These are phyloP conservation scores for Lasioglossum figueresi DNA, from an alignment of 2,888 invertebrate species.

Conservation along the genomic window DNA sequence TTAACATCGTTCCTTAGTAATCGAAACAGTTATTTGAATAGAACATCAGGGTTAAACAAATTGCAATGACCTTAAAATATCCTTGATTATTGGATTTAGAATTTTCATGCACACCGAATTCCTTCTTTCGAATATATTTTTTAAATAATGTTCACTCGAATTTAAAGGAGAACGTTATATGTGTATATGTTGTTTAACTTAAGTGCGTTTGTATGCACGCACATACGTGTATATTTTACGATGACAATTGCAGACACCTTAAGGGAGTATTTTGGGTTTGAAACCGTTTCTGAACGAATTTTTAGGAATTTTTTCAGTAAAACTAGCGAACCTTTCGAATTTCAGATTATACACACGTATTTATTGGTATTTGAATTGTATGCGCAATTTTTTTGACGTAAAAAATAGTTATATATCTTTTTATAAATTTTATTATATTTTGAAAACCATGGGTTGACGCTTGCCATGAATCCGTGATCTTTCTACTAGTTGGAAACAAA, in stretches of 20 bases:
- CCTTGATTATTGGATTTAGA: slow-evolving; percentile 5
- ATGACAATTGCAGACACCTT: background rate
- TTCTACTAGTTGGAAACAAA: too few relatives aligned
- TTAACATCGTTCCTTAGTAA: background rate
- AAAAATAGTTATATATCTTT: too few relatives aligned
- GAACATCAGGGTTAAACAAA: background rate
- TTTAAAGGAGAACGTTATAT: background rate
- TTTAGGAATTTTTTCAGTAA: too few relatives aligned
- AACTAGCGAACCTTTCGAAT: too few relatives aligned
- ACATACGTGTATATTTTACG: background rate
- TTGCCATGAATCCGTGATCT: too few relatives aligned
- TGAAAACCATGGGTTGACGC: too few relatives aligned
- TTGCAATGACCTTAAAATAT: slow-evolving; percentile 7
- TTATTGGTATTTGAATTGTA: too few relatives aligned
- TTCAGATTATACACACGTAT: too few relatives aligned
- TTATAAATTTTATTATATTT: too few relatives aligned
- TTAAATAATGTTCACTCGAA: background rate
- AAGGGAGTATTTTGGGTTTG: too few relatives aligned
- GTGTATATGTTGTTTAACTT: background rate
- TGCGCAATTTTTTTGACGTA: too few relatives aligned
- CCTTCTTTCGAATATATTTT: background rate
- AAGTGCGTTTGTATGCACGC: background rate
- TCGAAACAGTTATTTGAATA: slow-evolving; percentile 6
- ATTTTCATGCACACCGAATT: background rate
- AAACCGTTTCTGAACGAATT: too few relatives aligned